These are phyloP conservation scores for Macaca mulatta DNA, from an alignment of 2,113 vertebrate genomes.

Conservation along the genomic window DNA sequence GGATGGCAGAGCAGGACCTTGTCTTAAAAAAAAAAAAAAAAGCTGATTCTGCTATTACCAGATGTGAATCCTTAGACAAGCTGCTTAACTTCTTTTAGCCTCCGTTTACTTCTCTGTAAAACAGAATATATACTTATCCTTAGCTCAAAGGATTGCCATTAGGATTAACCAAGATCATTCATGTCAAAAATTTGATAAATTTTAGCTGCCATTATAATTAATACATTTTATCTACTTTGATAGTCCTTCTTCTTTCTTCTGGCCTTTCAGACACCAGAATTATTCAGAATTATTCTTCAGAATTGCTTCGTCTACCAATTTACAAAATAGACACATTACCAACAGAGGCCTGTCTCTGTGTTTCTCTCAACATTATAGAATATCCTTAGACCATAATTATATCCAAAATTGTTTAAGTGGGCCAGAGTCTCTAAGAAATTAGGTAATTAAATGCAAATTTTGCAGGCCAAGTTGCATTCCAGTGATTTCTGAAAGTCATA, in stretches of 20 bases:
- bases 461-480: background rate
- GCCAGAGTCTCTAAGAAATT: constrained; percentile 40
- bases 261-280: background rate
- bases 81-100: background rate
- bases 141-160: background rate
- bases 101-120: constrained; percentile 42
- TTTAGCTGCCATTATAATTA: constrained; percentile 32
- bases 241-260: background rate
- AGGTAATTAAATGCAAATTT: constrained; percentile 44
- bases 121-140: constrained; percentile 29
- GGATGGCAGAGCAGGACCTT: too few relatives aligned
- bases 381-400: constrained; percentile 43
- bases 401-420: background rate
- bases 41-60: background rate
- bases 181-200: constrained; percentile 7
- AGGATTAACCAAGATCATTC: background rate
- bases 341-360: background rate
- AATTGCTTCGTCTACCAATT: constrained; percentile 10
- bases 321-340: constrained; percentile 25
- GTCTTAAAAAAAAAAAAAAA: too few relatives aligned
- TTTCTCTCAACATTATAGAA: background rate
- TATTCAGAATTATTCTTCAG: background rate
- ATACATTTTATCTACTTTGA: constrained; percentile 25
- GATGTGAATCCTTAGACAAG: constrained; percentile 18
- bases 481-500: constrained; percentile 2